A percentile compares a stretch with the other conserved stretches of the same genome.
Conservation (phyloP, 2,888 invertebrate genomes). For the Coelopa pilipes region DNA sequence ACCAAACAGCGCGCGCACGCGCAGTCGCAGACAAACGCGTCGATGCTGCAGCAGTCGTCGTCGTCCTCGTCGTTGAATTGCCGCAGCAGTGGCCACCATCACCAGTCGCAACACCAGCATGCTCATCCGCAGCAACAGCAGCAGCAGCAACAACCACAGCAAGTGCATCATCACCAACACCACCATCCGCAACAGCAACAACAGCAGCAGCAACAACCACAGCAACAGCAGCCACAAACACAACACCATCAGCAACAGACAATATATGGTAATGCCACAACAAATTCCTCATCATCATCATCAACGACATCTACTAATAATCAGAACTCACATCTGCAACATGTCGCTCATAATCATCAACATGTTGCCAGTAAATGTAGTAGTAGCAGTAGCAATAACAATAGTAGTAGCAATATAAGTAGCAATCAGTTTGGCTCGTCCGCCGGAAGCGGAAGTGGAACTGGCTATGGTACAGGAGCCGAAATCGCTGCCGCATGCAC, state of each 20-base stretch:
- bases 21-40: constrained; percentile 63
- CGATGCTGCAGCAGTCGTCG: constrained; percentile 58
- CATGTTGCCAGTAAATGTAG: constrained; percentile 44
- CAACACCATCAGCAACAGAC: constrained; percentile 54
- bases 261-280: constrained; percentile 42
- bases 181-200: constrained; percentile 47
- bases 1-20: constrained; percentile 63
- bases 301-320: constrained; percentile 41
- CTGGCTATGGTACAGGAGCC: constrained; percentile 52
- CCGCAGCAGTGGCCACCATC: constrained; percentile 50
- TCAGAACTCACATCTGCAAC: constrained; percentile 42
- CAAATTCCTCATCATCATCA: constrained; percentile 40
- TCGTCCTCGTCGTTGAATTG: constrained; percentile 55
- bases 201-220: constrained; percentile 44
- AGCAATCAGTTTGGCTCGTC: constrained; percentile 52
- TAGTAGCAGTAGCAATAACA: constrained; percentile 46
- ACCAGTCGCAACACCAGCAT: constrained; percentile 48
- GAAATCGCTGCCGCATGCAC: constrained; percentile 44
- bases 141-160: constrained; percentile 46
- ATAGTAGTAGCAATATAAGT: constrained; percentile 50
- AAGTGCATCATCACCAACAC: constrained; percentile 49
- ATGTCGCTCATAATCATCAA: constrained; percentile 38
- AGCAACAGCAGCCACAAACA: constrained; percentile 70
- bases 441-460: constrained; percentile 56
- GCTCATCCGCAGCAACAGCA: constrained; percentile 46